Conservation (phyloP, 2,888 invertebrate species). For the Allacma fusca region DNA sequence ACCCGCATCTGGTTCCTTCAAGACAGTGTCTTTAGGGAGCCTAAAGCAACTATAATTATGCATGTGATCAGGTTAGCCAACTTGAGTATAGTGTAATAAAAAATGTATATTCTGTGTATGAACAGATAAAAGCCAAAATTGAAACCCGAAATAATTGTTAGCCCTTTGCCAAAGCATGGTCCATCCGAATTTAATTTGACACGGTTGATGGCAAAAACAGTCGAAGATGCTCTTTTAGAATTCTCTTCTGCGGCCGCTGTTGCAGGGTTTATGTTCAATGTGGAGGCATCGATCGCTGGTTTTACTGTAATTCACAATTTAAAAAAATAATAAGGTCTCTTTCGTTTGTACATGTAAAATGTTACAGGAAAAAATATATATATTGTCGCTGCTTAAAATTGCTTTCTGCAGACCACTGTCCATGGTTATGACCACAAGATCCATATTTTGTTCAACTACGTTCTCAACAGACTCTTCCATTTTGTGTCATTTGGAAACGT, state of each 20-base stretch:
- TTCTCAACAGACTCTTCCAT: constrained; percentile 30
- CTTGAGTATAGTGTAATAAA: too few relatives aligned
- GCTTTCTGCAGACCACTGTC: not conserved
- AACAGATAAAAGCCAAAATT: too few relatives aligned
- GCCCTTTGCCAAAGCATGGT: constrained; percentile 86
- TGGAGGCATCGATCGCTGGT: constrained; percentile 23
- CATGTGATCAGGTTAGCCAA: constrained; percentile 75
- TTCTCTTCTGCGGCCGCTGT: constrained; percentile 91
- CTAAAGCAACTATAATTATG: constrained; percentile 83
- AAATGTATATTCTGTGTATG: too few relatives aligned
- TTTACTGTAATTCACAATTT: not conserved
- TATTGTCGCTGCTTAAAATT: not conserved
- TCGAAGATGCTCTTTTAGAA: constrained; percentile 88
- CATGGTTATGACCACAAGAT: constrained; percentile 31
- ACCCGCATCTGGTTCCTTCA: constrained; percentile 93
- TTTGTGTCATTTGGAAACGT: constrained; percentile 29
- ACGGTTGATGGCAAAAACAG: constrained; percentile 80
- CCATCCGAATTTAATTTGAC: constrained; percentile 84
- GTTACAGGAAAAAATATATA: too few relatives aligned
- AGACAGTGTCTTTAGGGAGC: constrained; percentile 87
- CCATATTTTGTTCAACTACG: constrained; percentile 7
- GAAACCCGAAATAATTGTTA: too few relatives aligned
- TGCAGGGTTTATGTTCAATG: constrained; percentile 73
- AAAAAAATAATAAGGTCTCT: too few relatives aligned
- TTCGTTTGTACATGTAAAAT: too few relatives aligned